Conservation (phyloP, 1,140 invertebrate genomes). For the Euwallacea fornicatus region DNA sequence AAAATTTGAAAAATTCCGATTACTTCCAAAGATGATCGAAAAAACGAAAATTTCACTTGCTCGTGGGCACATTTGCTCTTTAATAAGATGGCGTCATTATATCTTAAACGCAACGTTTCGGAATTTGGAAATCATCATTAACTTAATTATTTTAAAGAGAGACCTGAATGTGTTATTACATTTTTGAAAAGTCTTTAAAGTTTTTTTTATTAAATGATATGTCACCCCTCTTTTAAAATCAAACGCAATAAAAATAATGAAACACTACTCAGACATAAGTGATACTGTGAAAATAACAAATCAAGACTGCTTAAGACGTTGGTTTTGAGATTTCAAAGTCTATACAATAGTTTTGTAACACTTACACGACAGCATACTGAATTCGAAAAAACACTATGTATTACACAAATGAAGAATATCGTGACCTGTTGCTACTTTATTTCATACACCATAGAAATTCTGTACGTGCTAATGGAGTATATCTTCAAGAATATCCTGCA, state of each 20-base stretch:
- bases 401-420: too few species aligned
- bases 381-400: too few species aligned
- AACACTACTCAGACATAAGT: slow-evolving; percentile 1
- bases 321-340: background rate
- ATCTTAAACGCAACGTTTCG: background rate
- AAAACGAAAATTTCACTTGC: background rate
- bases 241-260: background rate
- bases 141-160: background rate
- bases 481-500: too few species aligned
- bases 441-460: too few species aligned
- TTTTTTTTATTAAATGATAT: background rate
- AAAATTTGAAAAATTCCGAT: too few species aligned
- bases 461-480: too few species aligned
- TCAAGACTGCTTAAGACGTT: background rate
- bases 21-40: too few species aligned
- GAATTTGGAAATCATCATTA: background rate
- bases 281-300: background rate
- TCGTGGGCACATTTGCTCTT: background rate
- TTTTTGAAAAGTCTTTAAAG: background rate
- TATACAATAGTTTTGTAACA: background rate
- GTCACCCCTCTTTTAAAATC: background rate
- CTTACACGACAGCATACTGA: too few species aligned
- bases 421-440: too few species aligned
- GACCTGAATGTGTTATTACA: background rate
- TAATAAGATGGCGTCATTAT: background rate